Evolutionary conservation across 2,888 invertebrate species (phyloP).

Genomic region (Cerceris rybyensis): DNA sequence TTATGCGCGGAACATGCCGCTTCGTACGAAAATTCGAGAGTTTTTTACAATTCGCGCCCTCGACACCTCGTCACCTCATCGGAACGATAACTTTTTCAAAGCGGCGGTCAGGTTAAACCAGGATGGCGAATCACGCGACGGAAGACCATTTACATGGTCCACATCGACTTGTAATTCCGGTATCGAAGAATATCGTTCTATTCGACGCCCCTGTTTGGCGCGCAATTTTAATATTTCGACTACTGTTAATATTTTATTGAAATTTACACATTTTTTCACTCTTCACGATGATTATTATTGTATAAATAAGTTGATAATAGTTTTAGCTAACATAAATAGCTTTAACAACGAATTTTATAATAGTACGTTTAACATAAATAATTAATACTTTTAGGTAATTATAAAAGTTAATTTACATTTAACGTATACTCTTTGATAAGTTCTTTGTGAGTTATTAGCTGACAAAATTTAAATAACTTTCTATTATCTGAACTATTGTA

Average conservation of each 20-base stretch:
- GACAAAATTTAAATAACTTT: too few relatives aligned
- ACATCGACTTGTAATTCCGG: constrained; percentile 48
- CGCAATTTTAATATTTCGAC: constrained; percentile 4
- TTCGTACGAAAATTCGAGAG: constrained; percentile 38
- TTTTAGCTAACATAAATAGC: too few relatives aligned
- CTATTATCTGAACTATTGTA: too few relatives aligned
- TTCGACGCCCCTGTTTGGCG: constrained; percentile 29
- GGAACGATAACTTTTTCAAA: constrained; percentile 54
- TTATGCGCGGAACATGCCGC: constrained; percentile 50
- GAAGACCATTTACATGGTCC: constrained; percentile 64
- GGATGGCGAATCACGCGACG: constrained; percentile 70
- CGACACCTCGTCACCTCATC: constrained; percentile 62
- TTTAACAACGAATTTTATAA: too few relatives aligned
- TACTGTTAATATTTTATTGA: not conserved
- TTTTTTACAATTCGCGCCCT: constrained; percentile 38
- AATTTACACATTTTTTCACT: not conserved
- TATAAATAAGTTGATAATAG: too few relatives aligned
- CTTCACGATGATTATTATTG: not conserved
- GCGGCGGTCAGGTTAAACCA: constrained; percentile 68
- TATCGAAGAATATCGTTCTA: constrained; percentile 1
- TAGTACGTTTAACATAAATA: too few relatives aligned
- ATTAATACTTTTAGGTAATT: too few relatives aligned
- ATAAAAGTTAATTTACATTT: too few relatives aligned
- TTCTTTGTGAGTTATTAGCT: too few relatives aligned
- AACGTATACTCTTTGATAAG: too few relatives aligned